Conservation (phyloP, 1,140 invertebrate genomes). For the Papilio glaucus region DNA sequence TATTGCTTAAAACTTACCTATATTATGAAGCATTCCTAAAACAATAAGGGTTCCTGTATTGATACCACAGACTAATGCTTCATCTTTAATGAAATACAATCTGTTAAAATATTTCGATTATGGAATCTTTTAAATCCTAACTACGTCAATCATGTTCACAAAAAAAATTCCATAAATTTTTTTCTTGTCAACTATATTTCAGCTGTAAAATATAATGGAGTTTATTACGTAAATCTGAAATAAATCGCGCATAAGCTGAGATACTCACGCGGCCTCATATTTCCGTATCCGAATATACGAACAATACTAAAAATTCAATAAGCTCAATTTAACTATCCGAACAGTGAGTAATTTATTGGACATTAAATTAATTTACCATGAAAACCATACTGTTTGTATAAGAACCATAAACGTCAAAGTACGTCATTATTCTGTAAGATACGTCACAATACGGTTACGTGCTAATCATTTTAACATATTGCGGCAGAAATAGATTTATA, state of each 20-base stretch:
- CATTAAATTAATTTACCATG: background rate
- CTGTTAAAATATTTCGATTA: too few species aligned
- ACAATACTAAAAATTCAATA: conserved; percentile 5
- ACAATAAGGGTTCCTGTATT: too few species aligned
- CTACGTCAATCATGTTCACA: too few species aligned
- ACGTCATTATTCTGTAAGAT: background rate
- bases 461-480: conserved; percentile 19
- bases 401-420: background rate
- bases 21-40: too few species aligned
- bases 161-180: too few species aligned
- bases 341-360: conserved; percentile 19
- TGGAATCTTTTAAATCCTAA: too few species aligned
- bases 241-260: background rate
- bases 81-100: too few species aligned
- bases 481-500: background rate
- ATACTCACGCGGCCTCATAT: background rate
- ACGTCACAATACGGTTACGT: conserved; percentile 19
- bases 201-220: too few species aligned
- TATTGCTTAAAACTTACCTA: too few species aligned
- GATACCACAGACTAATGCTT: too few species aligned
- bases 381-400: background rate
- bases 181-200: too few species aligned
- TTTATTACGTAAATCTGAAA: background rate
- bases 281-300: conserved; percentile 6
- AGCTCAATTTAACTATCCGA: background rate